Conservation (phyloP, 1,140 invertebrate genomes). For the Aphaenogaster ashmeadi region DNA sequence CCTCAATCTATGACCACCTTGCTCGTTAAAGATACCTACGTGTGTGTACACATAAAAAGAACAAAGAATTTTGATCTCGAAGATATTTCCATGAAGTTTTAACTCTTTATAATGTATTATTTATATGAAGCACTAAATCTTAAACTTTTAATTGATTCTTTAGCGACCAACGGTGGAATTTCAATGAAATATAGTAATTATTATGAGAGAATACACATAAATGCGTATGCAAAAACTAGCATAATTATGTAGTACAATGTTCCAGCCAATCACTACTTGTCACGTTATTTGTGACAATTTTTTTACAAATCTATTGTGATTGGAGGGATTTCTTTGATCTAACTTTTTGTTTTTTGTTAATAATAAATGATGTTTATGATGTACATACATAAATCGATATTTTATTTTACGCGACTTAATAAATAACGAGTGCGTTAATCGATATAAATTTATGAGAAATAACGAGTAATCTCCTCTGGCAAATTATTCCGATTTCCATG, state of each 20-base stretch:
- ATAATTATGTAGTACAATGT: slow-evolving; percentile 81
- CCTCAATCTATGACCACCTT: slow-evolving; percentile 72
- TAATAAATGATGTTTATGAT: slow-evolving; percentile 84
- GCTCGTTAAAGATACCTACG: slow-evolving; percentile 68
- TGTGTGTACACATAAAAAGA: slow-evolving; percentile 10
- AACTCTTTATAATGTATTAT: slow-evolving; percentile 55
- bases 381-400: slow-evolving; percentile 68
- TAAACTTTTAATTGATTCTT: slow-evolving; percentile 72
- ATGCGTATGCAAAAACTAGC: slow-evolving; percentile 73
- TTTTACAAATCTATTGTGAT: slow-evolving; percentile 80
- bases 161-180: slow-evolving; percentile 75
- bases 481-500: slow-evolving; percentile 73
- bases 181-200: slow-evolving; percentile 54
- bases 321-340: slow-evolving; percentile 76
- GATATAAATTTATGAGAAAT: slow-evolving; percentile 52
- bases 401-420: slow-evolving; percentile 35
- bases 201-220: slow-evolving; percentile 46
- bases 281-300: slow-evolving; percentile 81
- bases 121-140: slow-evolving; percentile 42
- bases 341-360: slow-evolving; percentile 83
- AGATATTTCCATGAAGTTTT: slow-evolving; percentile 50
- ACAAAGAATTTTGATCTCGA: slow-evolving; percentile 58
- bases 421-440: slow-evolving; percentile 12
- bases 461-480: slow-evolving; percentile 66
- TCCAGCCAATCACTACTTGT: slow-evolving; percentile 73